Evolutionary conservation across 2,797 vertebrate genomes (phyloP).

Genomic region (Cryptoblepharus egeriae): DNA sequence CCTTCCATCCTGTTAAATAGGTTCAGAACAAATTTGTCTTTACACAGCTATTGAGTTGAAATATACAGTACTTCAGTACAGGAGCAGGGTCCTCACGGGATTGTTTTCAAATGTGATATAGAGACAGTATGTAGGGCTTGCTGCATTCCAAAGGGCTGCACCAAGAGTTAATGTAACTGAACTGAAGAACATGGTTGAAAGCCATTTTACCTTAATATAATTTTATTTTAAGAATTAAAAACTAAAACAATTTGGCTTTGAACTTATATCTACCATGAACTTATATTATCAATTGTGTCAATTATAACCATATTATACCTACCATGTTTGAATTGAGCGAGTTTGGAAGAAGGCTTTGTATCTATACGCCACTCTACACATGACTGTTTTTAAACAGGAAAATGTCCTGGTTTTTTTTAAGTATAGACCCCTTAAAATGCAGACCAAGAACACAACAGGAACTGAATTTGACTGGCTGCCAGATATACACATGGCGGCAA

Average conservation of each 20-base stretch:
- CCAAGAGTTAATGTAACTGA: neutral
- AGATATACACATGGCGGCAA: neutral
- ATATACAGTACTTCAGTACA: neutral
- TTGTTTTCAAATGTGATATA: neutral
- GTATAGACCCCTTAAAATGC: neutral
- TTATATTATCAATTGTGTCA: too few species aligned
- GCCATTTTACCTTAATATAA: neutral
- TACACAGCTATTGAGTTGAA: neutral
- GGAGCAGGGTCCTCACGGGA: neutral
- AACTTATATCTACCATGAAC: neutral
- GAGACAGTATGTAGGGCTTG: neutral
- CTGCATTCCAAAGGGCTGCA: neutral
- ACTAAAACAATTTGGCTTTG: neutral
- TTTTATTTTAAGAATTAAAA: too few species aligned
- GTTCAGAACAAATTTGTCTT: neutral
- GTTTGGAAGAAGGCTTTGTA: neutral
- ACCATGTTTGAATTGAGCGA: neutral
- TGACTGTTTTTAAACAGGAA: neutral
- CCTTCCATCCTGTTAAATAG: neutral
- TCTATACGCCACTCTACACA: neutral
- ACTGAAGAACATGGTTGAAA: neutral
- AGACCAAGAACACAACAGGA: neutral
- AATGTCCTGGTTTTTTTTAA: neutral
- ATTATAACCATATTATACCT: too few species aligned
- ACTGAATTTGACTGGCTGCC: neutral